Evolutionary conservation across 2,113 vertebrate genomes (phyloP), one percentile per base, ranked within the genome.

Genomic region (Gymnogyps californianus): DNA sequence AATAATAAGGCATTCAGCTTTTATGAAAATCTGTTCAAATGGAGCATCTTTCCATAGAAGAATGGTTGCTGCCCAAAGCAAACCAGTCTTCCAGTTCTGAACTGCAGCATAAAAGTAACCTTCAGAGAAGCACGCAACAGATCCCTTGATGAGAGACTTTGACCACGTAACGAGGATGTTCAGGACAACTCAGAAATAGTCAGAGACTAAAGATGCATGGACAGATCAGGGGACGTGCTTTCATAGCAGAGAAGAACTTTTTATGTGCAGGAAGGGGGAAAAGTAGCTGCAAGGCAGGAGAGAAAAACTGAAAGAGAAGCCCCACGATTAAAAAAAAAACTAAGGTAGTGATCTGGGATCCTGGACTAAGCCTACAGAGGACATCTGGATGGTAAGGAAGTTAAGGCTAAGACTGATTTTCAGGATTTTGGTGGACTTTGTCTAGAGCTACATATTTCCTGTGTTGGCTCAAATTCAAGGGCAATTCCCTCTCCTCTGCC

Each of bases 91-190:
- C 20, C 34, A 89, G 0, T 26, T 38, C 72, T 36, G 40, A 77
- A 34, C 3, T 28, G 18, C 18, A 36, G 19, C 34, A 52, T 1
- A 6, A 47, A 80, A 52, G 11, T 12, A 25, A 32, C 11, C 32
- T 44, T 26, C 3, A 8, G 54, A 59, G 46, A 77, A 49, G 24
- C 19, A 90, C 7, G 46, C 52, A 83, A 79, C 3, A 79, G 59
- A n/a, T 52, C 26, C n/a, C 54, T 49, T 2, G 0, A 7, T 11
- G 36, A 42, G 7, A 36, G 40, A 36, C 40, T 70, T 10, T 1
- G 4, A 57, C 16, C 62, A 16, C 4, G 0, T 7, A 25, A 61
- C 0, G 3, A 55, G 24, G 55, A 46, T 17, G 15, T 9, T 46
- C 52, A 82, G 86, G 57, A 62, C 13, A 87, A 34, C 13, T 61